Evolutionary conservation across 92 coral and sea anemone species (phyloP), one percentile per base, ranked within the genome.

Genomic region (Porites lobata): DNA sequence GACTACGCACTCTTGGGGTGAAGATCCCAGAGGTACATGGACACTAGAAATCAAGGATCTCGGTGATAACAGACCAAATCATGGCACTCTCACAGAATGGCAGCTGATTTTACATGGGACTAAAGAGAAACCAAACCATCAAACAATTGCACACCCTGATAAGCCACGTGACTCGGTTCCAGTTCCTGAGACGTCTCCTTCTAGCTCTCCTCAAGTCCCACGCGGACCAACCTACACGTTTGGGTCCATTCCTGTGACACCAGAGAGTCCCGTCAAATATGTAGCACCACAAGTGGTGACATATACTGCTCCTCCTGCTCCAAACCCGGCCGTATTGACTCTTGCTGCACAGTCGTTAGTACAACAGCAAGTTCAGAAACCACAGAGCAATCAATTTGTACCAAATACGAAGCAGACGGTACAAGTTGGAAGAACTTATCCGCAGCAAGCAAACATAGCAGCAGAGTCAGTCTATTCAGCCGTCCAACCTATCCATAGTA

Each of bases 1-100:
- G 99, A 98, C 99, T 52, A 98, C 99, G 65, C 99, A 98, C 63
- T 92, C 98, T 5, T 98, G 99, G 99, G 99, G 99, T 24, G 99
- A 98, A 95, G 99, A 98, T 82, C 99, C 99, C 8, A 86, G 98
- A 29, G 99, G 99, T n/a, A 90, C 90, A 51, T 98, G 99, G 99
- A 98, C 98, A 22, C 83, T 98, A 64, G 98, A 98, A 75, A 98
- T 98, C 74, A 94, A 96, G 70, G 99, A 98, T 89, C 85, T 94
- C 22, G 99, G 99, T 2, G 97, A 92, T 74, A 83, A 93, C 59
- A 91, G 93, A 84, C 88, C 93, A 9, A 96, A 93, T 81, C 99
- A 92, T 77, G 99, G 99, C 53, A 80, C 94, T 59, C 87, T 98
- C 9, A 92, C 94, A 18, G 99, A 96, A 81, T 98, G 99, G 99